Base-by-base conservation (phyloP, 2,888 invertebrate species). In the Alsophila aescularia region DNA sequence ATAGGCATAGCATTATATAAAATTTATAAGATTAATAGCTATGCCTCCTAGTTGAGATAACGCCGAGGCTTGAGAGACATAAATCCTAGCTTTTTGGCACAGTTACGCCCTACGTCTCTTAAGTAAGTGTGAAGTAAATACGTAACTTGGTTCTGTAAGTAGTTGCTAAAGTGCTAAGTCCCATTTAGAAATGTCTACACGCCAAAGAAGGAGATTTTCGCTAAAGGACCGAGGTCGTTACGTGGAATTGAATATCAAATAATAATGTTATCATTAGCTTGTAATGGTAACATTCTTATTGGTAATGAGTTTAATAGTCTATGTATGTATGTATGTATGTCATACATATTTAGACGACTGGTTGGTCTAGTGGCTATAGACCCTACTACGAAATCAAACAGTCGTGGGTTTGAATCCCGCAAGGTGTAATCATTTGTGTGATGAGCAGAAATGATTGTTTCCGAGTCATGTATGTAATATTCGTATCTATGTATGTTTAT, bases 121-220 rank as follows among this genome's bases (percentile, higher is more conserved):
- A 50, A 39, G 44, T 36, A 45, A 54, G 55, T 55, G 55, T 45
- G 50, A 55, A 55, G 55, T 56, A 51, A 51, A 51, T 56, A 56
- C 45, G 50, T 56, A 56, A 56, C 50, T 56, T 45, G 50, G 45
- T 50, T 51, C 41, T 40, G 40, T 56, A 56, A 56, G 50, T 56
- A 51, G 50, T 56, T 42, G 50, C 50, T 37, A 45, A 55, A 56
- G 55, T 56, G 45, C 55, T 56, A 56, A 56, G 50, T 50, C 41
- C 45, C 55, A 51, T 56, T 56, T 56, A 47, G 55, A 42, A 45
- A 45, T 32, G 41, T 56, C 40, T 55, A 36, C 49, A 51, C 45
- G 55, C 50, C 44, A 45, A 45, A 48, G 24, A 36, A 37, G 53
- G 48, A 39, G 15, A 21, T 47, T 45, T 40, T 43, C 16, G 35